Evolutionary conservation across 2,888 invertebrate genomes (phyloP), one percentile per base, ranked within the genome.

Genomic region (Hololepta plana): DNA sequence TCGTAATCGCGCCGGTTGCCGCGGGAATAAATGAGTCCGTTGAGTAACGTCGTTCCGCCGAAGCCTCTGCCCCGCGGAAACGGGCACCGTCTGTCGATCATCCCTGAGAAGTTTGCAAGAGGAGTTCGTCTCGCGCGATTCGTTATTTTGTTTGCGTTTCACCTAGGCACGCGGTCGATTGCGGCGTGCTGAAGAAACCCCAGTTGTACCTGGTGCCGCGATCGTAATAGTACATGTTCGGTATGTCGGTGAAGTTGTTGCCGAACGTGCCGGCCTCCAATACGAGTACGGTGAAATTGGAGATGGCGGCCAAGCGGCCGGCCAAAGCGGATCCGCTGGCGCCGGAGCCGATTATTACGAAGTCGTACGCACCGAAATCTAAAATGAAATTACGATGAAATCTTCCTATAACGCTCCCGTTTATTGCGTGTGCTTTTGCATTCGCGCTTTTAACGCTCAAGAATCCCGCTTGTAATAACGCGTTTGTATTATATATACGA

Each of bases 21-120:
- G 24, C 40, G 27, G 7, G 32, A 24, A 14, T 40, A 38, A 1
- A 38, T 34, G 26, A 39, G 28, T 4, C 35, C 37, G 21, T 40
- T 40, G 12, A 40, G 35, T 4, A 35, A 24, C 25, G 35, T 39
- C 4, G 33, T 28, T 3, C 40, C 40, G 2, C 40, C 40, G 10
- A 40, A 8, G 9, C 31, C 36, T 32, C 28, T 35, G 2, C 40
- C 40, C 23, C 39, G 28, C 9, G 39, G 35, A 24, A 33, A 28
- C 4, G 28, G 15, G 22, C 39, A 35, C 4, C 31, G 20, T 4
- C 23, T 28, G 12, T 39, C 28, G 7, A 34, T 20, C 35, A 39
- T 39, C 11, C 38, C 40, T 39, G 15, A 23, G 32, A 30, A 12
- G 8, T 4, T 2, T 26, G 12, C 3, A 12, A 12, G 8, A 22